phyloP scores from a whole-genome alignment of 2,113 vertebrate genomes.

The Phrynocephalus versicolor region DNA sequence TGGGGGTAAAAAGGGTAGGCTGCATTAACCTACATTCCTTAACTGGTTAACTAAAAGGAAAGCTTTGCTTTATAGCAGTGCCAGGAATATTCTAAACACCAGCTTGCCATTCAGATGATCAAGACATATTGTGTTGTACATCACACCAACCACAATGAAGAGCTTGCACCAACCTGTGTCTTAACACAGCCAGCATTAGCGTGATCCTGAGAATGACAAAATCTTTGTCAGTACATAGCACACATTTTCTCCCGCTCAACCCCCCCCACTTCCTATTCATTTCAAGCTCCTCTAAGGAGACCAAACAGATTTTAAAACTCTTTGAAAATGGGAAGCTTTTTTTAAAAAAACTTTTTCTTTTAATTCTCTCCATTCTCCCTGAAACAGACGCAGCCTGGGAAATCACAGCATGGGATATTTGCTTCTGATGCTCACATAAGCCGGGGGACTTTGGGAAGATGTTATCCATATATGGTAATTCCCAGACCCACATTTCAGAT shows the following conservation, averaged over 20 bases:
- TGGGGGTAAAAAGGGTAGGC: constrained; percentile 74
- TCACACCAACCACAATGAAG: constrained; percentile 43
- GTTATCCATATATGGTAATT: not conserved
- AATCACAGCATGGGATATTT: constrained; percentile 33
- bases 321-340: constrained; percentile 32
- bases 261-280: not conserved
- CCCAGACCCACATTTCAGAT: constrained; percentile 35
- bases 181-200: not conserved
- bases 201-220: constrained; percentile 6
- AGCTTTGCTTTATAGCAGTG: constrained; percentile 57
- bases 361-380: constrained; percentile 6
- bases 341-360: not conserved
- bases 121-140: constrained; percentile 54
- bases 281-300: accelerated
- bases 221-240: constrained; percentile 29
- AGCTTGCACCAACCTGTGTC: not conserved
- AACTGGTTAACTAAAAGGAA: constrained; percentile 64
- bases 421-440: constrained; percentile 28
- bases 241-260: not conserved
- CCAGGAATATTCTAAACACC: constrained; percentile 52
- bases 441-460: constrained; percentile 40
- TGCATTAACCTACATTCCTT: constrained; percentile 77
- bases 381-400: constrained; percentile 42
- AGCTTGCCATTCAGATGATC: constrained; percentile 57
- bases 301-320: constrained; percentile 24